A percentile compares a stretch with the other conserved stretches of the same genome.
phyloP scores from a whole-genome alignment of 1,140 invertebrate species.

The Chrysomallon squamiferum region DNA sequence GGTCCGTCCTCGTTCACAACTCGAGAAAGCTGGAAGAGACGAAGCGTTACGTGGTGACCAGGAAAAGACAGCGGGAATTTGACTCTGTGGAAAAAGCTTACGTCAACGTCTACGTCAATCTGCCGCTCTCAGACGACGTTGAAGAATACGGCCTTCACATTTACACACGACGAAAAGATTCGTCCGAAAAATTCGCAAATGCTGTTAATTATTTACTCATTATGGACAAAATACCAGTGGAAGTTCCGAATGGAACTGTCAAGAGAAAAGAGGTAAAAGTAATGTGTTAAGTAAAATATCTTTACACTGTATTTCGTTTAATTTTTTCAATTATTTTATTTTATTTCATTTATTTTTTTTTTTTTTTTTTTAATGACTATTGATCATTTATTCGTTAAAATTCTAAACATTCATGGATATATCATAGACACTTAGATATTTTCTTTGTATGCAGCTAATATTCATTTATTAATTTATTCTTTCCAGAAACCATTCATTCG shows the following conservation, averaged over 20 bases:
- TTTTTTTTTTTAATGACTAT: too few species aligned
- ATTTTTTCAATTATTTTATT: too few species aligned
- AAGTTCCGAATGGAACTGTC: neutral
- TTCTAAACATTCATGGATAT: too few species aligned
- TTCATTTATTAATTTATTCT: too few species aligned
- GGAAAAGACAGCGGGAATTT: neutral
- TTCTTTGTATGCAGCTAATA: too few species aligned
- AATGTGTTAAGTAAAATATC: too few species aligned
- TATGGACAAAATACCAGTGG: neutral
- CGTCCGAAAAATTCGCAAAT: neutral
- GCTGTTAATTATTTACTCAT: constrained; percentile 3
- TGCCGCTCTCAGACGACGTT: neutral
- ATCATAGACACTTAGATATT: too few species aligned
- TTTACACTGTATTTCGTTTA: too few species aligned
- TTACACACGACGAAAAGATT: neutral
- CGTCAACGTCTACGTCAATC: constrained; percentile 1
- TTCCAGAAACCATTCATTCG: too few species aligned
- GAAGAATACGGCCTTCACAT: constrained; percentile 1
- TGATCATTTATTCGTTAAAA: too few species aligned
- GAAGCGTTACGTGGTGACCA: neutral
- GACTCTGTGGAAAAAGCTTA: neutral
- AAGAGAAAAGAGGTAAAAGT: neutral
- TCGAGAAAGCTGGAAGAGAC: neutral
- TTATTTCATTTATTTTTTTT: too few species aligned
- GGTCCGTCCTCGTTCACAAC: neutral